phyloP scores from a whole-genome alignment of 2,888 invertebrate genomes.

The Heliconius aoede region DNA sequence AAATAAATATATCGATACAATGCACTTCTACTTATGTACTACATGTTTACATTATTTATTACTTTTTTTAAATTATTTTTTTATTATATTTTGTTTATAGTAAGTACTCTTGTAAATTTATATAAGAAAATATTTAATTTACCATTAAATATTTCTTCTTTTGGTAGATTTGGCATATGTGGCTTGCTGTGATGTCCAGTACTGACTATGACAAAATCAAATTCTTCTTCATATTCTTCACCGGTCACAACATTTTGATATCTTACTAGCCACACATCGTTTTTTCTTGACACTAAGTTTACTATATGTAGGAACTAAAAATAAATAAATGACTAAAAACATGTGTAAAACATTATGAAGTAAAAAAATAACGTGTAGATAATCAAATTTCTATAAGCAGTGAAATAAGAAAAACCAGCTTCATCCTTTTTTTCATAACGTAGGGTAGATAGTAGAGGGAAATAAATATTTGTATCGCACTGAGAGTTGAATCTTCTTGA shows the following conservation, averaged over 20 bases:
- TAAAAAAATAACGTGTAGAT: background rate
- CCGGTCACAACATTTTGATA: slow-evolving; percentile 62
- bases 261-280: slow-evolving; percentile 67
- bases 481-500: slow-evolving; percentile 4
- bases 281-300: slow-evolving; percentile 58
- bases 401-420: no score
- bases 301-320: slow-evolving; percentile 73
- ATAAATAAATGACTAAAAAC: slow-evolving; percentile 3
- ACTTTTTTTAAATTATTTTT: no score
- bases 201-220: slow-evolving; percentile 87
- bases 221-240: slow-evolving; percentile 73
- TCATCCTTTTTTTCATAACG: no score
- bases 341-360: background rate
- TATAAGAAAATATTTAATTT: slow-evolving; percentile 28
- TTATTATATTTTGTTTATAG: no score
- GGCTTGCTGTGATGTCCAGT: slow-evolving; percentile 85
- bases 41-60: no score
- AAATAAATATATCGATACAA: no score
- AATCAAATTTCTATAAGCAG: no score
- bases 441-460: no score
- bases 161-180: slow-evolving; percentile 64
- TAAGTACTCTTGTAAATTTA: background rate
- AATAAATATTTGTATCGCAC: background rate
- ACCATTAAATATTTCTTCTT: slow-evolving; percentile 73
- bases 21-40: no score